These are phyloP conservation scores for Naso thynnoides DNA, from an alignment of 2,797 vertebrate species.

Conservation along the genomic window DNA sequence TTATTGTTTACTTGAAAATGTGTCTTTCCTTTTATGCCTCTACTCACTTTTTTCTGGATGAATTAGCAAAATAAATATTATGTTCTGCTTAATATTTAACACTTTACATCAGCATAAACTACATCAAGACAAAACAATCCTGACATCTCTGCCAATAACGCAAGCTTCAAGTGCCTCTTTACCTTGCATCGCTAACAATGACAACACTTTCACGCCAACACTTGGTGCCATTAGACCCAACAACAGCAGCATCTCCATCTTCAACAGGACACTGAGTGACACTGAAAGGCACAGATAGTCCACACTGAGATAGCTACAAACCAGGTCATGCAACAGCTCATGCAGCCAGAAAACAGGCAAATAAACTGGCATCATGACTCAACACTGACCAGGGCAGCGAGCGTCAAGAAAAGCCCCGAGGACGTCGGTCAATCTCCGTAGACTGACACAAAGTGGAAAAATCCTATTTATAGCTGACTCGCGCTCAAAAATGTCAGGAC, in stretches of 20 bases:
- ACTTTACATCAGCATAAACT: constrained; percentile 3
- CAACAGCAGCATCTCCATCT: constrained; percentile 28
- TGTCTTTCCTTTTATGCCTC: neutral
- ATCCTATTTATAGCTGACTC: constrained; percentile 63
- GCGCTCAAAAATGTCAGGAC: constrained; percentile 64
- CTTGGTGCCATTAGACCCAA: constrained; percentile 13
- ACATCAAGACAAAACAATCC: constrained; percentile 3
- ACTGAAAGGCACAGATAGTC: constrained; percentile 39
- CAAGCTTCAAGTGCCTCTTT: constrained; percentile 32
- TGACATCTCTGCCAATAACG: constrained; percentile 3
- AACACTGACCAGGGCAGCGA: constrained; percentile 56
- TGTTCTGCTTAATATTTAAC: neutral
- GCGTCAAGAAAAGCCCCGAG: constrained; percentile 54
- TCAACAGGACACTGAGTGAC: constrained; percentile 38
- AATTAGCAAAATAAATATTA: neutral
- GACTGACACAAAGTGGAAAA: constrained; percentile 66
- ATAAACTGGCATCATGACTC: constrained; percentile 52
- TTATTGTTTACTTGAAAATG: neutral
- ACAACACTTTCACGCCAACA: constrained; percentile 35
- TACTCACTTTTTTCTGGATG: neutral
- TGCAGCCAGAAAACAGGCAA: constrained; percentile 42
- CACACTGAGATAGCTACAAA: constrained; percentile 21
- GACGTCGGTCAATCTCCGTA: constrained; percentile 64
- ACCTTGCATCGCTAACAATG: constrained; percentile 28
- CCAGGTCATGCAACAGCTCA: constrained; percentile 30